Evolutionary conservation across 1,140 invertebrate genomes (phyloP).

Genomic region (Polyergus mexicanus): DNA sequence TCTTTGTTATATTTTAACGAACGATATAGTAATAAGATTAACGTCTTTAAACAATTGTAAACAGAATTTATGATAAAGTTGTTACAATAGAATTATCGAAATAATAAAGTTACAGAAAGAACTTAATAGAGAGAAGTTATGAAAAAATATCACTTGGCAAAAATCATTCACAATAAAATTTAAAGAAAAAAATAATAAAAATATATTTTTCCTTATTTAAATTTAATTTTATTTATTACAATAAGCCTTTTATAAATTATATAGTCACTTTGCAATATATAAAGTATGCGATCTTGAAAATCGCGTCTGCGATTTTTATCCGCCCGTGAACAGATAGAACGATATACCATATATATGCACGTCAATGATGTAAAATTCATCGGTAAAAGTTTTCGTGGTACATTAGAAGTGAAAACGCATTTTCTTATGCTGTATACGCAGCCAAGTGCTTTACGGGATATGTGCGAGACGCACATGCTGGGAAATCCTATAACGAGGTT

Average conservation of each 20-base stretch:
- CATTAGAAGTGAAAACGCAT: conserved; percentile 70
- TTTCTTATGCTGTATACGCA: conserved; percentile 59
- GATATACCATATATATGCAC: background rate
- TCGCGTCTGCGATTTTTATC: conserved; percentile 3
- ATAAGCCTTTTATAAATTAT: background rate
- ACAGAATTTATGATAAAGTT: background rate
- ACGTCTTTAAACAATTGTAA: background rate
- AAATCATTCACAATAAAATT: background rate
- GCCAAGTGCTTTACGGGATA: conserved; percentile 28
- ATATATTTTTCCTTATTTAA: background rate
- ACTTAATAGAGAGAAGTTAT: background rate
- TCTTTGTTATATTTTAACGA: background rate
- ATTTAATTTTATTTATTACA: background rate
- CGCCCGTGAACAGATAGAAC: background rate
- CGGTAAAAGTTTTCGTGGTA: conserved; percentile 60
- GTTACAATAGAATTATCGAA: background rate
- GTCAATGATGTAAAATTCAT: conserved; percentile 43
- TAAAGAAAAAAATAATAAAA: background rate
- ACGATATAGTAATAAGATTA: background rate
- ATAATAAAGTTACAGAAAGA: conserved; percentile 1
- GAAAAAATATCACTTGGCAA: background rate
- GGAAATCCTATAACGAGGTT: conserved; percentile 67
- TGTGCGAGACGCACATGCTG: conserved; percentile 41
- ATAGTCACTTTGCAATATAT: background rate
- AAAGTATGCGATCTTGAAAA: background rate